Evolutionary conservation across 2,797 vertebrate genomes (phyloP).

Genomic region (Gymnoscopelus microlampas): DNA sequence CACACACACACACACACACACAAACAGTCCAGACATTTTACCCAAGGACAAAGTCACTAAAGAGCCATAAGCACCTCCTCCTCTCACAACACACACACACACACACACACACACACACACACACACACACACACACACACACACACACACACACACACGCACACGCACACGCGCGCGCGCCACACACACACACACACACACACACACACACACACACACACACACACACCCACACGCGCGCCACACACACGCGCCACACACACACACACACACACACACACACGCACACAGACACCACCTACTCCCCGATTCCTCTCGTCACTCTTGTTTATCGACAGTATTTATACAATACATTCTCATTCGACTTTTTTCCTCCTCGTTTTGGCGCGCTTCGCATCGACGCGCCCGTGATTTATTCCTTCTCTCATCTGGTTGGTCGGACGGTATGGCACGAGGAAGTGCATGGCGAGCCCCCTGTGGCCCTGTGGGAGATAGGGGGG

Average conservation of each 20-base stretch:
- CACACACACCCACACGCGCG: too few relatives aligned
- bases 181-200: too few relatives aligned
- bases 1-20: too few relatives aligned
- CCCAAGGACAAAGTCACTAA: constrained; percentile 65
- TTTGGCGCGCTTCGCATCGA: constrained; percentile 20
- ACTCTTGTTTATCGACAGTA: constrained; percentile 25
- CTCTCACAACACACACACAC: background rate
- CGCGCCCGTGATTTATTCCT: constrained; percentile 26
- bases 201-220: too few relatives aligned
- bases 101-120: too few relatives aligned
- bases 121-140: too few relatives aligned
- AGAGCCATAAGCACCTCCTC: constrained; percentile 34
- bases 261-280: too few relatives aligned
- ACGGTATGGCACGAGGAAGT: constrained; percentile 14
- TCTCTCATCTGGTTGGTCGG: constrained; percentile 28
- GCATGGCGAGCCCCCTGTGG: constrained; percentile 15
- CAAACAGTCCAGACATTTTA: constrained; percentile 46
- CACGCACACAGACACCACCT: background rate
- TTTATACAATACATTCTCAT: constrained; percentile 24
- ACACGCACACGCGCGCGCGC: too few relatives aligned
- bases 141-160: too few relatives aligned
- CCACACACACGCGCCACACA: too few relatives aligned
- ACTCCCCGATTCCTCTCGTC: constrained; percentile 1
- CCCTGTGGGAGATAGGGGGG: background rate
- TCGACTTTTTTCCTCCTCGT: background rate